Conservation (phyloP, 2,797 vertebrate species). For the Thaleichthys pacificus region DNA sequence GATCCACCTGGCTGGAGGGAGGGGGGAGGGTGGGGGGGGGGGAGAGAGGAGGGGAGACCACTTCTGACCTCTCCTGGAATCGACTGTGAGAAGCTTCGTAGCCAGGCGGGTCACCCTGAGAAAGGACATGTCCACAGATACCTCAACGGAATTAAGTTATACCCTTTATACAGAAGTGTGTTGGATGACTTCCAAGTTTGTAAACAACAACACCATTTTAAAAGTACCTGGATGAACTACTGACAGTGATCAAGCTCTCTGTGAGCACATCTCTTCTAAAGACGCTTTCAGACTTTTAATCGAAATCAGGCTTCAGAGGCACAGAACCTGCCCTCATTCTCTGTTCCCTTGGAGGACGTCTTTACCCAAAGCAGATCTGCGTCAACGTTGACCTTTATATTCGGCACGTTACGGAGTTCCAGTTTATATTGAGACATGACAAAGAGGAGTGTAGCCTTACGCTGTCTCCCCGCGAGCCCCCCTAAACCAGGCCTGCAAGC, state of each 20-base stretch:
- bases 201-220: not conserved
- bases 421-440: not conserved
- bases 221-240: not conserved
- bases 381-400: not conserved
- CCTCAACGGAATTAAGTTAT: conserved; percentile 13
- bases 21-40: not conserved
- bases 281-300: not conserved
- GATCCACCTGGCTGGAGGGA: no score
- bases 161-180: conserved; percentile 22
- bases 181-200: conserved; percentile 27
- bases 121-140: conserved; percentile 13
- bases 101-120: conserved; percentile 16
- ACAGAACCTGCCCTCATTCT: no score
- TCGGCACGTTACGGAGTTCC: not conserved
- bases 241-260: not conserved
- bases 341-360: no score
- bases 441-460: not conserved
- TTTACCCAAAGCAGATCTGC: not conserved
- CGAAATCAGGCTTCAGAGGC: not conserved
- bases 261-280: not conserved
- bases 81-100: not conserved
- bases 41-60: not conserved
- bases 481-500: not conserved
- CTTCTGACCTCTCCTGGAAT: not conserved
- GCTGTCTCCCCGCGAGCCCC: not conserved